Evolutionary conservation across 2,888 invertebrate species (phyloP).

Genomic region (Leptinotarsa juncta): DNA sequence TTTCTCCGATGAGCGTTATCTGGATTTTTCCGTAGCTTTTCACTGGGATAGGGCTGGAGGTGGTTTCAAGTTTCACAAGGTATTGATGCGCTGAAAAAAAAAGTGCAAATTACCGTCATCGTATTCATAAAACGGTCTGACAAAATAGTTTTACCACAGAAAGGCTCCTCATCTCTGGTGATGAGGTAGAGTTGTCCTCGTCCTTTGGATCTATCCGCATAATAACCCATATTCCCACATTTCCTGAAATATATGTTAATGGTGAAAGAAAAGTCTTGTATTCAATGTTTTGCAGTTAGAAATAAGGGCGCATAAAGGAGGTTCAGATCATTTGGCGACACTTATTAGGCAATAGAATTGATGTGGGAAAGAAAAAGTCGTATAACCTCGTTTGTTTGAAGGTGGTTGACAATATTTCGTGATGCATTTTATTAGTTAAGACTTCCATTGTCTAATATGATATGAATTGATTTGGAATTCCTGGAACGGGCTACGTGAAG

Average conservation of each 20-base stretch:
- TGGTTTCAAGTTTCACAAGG: conserved; percentile 83
- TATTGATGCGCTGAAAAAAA: conserved; percentile 83
- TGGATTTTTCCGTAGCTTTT: conserved; percentile 84
- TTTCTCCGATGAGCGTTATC: conserved; percentile 83
- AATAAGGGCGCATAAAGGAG: too few relatives aligned
- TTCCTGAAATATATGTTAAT: conserved; percentile 54
- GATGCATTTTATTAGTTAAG: too few relatives aligned
- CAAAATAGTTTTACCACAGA: conserved; percentile 75
- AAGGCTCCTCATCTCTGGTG: conserved; percentile 91
- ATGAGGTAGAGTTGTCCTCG: conserved; percentile 89
- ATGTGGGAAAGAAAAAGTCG: too few relatives aligned
- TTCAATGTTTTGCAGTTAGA: too few relatives aligned
- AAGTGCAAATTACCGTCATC: not conserved
- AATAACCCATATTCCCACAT: conserved; percentile 95
- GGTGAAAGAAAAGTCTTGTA: too few relatives aligned
- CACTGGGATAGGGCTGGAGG: conserved; percentile 73
- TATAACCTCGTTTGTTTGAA: too few relatives aligned
- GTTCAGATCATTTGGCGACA: too few relatives aligned
- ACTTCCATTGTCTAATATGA: too few relatives aligned
- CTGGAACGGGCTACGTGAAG: too few relatives aligned
- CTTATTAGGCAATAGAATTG: too few relatives aligned
- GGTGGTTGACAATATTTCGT: too few relatives aligned
- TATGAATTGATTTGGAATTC: too few relatives aligned
- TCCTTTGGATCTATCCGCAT: conserved; percentile 85
- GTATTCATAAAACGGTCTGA: not conserved